Percentiles rank a stretch among this genome's conserved stretches.
These are phyloP conservation scores for Phortica magna DNA, from an alignment of 2,888 invertebrate species.

Conservation along the genomic window DNA sequence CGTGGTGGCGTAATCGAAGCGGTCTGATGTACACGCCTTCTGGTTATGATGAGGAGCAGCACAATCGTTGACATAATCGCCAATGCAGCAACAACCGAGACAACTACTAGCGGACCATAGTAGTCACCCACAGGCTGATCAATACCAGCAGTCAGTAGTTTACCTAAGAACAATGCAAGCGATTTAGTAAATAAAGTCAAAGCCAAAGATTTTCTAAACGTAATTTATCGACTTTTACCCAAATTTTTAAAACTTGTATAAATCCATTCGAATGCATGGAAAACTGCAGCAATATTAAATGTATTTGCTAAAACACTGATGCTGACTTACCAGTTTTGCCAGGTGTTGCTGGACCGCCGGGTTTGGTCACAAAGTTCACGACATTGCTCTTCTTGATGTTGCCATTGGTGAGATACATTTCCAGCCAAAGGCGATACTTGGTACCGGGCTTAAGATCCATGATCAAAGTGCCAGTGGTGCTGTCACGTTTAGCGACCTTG, in stretches of 20 bases:
- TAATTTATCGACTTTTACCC: constrained; percentile 57
- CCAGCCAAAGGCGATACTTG: constrained; percentile 91
- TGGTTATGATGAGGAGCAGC: constrained; percentile 87
- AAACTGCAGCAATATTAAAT: constrained; percentile 54
- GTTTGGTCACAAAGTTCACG: constrained; percentile 91
- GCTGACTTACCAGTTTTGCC: constrained; percentile 75
- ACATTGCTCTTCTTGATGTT: constrained; percentile 94
- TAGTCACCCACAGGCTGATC: constrained; percentile 83
- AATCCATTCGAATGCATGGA: constrained; percentile 65
- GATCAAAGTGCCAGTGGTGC: constrained; percentile 83
- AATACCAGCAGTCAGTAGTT: constrained; percentile 78
- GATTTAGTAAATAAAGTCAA: background rate
- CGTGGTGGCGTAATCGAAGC: constrained; percentile 89
- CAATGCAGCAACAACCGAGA: constrained; percentile 91
- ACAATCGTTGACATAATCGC: constrained; percentile 90
- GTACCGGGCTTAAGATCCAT: constrained; percentile 87
- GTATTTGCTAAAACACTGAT: background rate
- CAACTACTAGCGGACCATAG: constrained; percentile 92
- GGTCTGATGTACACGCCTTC: constrained; percentile 84
- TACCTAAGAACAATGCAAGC: constrained; percentile 75
- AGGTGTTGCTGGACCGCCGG: constrained; percentile 80
- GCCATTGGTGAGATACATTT: constrained; percentile 93
- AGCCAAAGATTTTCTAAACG: background rate
- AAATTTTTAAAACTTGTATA: constrained; percentile 63
- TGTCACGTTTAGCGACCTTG: constrained; percentile 86